Base-by-base conservation (phyloP, 2,888 invertebrate species). In the Platycheirus albimanus region DNA sequence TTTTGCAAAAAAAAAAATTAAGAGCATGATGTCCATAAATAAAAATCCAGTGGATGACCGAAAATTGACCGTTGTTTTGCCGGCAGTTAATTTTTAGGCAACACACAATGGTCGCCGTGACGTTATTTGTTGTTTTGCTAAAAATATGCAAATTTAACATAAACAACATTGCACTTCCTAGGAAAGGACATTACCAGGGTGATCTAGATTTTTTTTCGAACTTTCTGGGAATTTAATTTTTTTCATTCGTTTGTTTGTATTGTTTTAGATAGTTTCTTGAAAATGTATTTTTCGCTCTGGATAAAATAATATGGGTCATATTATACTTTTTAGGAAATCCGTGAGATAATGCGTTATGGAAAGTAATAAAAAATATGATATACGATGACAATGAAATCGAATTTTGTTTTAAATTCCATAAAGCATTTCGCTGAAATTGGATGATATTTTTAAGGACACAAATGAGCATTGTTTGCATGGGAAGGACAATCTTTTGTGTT, bases 31-130 rank as follows among this genome's bases (percentile, higher is more conserved):
- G 63, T 81, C 71, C 81, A 81, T 81, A 81, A 77, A 81, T 81
- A 77, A 81, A 81, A 77, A 71, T 81, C 81, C 71, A 77, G 76
- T 71, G 77, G 77, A 81, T 77, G 71, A 81, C 81, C 76, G 67
- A 81, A 81, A 81, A 81, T 77, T 72, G 81, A 81, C 81, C 71
- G 58, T 81, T 76, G 80, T 76, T 75, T 76, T 81, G 70, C 36
- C 70, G 80, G 80, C 70, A 81, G 61, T 81, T 81, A 77, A 81
- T 71, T 83, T 70, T 56, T 64, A 54, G 47, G 45, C 38, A 54
- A 30, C 43, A 80, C 43, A 80, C 76, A 79, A 84, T 72, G 72
- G 43, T 15, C 24, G n/a, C n/a, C n/a, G n/a, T n/a, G n/a, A n/a
- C 10, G 7, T 30, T 30, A 38, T 56, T 15, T 54, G 51, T 74